Percentiles rank a stretch among this genome's conserved stretches.
Evolutionary conservation across 2,113 vertebrate genomes (phyloP).

Genomic region (Nanger granti): DNA sequence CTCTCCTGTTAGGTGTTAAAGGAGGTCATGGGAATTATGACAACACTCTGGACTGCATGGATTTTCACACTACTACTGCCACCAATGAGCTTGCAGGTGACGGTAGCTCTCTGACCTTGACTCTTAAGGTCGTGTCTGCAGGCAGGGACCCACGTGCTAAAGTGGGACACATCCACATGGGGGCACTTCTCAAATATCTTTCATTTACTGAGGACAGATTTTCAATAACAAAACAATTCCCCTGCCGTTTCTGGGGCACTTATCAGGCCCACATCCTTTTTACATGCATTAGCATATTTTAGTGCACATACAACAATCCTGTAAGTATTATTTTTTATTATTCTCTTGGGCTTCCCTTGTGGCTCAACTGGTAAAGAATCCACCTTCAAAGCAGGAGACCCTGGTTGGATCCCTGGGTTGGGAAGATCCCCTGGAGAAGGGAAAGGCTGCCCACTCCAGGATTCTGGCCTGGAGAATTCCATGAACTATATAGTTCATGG

Average conservation of each 20-base stretch:
- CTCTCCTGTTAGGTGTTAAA: neutral
- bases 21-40: neutral
- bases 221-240: neutral
- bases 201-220: neutral
- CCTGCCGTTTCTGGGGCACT: neutral
- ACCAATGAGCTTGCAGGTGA: neutral
- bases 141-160: neutral
- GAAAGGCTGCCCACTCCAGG: neutral
- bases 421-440: neutral
- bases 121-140: neutral
- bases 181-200: neutral
- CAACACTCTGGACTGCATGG: neutral
- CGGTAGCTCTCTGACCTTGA: neutral
- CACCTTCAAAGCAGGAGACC: neutral
- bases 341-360: neutral
- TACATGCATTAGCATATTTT: neutral
- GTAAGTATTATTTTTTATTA: neutral
- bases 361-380: neutral
- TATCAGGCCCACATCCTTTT: neutral
- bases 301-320: neutral
- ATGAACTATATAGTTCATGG: neutral
- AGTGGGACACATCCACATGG: too few relatives aligned
- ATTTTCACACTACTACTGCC: neutral
- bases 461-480: neutral
- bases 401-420: neutral